phyloP scores from a whole-genome alignment of 2,113 vertebrate species.

The Cheilinus undulatus region DNA sequence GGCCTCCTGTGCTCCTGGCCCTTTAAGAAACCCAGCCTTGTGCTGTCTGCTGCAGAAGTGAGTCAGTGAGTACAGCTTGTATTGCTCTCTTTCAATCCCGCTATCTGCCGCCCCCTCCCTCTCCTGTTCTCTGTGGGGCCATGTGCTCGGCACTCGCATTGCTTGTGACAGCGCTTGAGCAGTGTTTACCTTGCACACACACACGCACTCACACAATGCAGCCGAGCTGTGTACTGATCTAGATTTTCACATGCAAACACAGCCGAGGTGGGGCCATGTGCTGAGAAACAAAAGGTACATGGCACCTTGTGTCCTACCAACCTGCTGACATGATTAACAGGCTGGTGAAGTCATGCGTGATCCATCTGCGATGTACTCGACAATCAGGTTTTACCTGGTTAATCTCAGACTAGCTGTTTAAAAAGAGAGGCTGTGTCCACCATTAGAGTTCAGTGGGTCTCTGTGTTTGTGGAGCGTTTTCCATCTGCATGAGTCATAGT shows the following conservation, averaged over 20 bases:
- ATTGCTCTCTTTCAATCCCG: conserved; percentile 60
- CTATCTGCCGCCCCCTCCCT: conserved; percentile 48
- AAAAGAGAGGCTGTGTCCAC: conserved; percentile 18
- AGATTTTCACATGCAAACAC: conserved; percentile 42
- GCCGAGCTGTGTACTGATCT: conserved; percentile 38
- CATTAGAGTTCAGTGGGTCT: conserved; percentile 55
- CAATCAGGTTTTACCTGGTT: not conserved
- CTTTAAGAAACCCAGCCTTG: conserved; percentile 75
- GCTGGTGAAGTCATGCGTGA: conserved; percentile 45
- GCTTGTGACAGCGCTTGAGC: conserved; percentile 52
- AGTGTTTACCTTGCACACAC: conserved; percentile 73
- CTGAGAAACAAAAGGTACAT: conserved; percentile 51
- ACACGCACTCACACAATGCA: conserved; percentile 19
- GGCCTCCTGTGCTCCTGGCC: conserved; percentile 65
- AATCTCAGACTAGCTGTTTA: conserved; percentile 9
- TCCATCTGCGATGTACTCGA: conserved; percentile 46
- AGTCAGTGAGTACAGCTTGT: conserved; percentile 78
- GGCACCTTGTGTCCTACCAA: conserved; percentile 45
- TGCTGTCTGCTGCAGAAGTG: conserved; percentile 74
- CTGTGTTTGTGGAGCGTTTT: conserved; percentile 58
- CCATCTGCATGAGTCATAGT: conserved; percentile 62
- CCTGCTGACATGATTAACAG: conserved; percentile 55
- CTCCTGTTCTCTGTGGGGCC: conserved; percentile 61
- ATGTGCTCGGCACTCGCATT: conserved; percentile 80
- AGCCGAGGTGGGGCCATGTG: conserved; percentile 43